Percentiles rank a stretch among this genome's conserved stretches.
Conservation (phyloP, 1,140 invertebrate genomes). For the Calycopis cecrops region DNA sequence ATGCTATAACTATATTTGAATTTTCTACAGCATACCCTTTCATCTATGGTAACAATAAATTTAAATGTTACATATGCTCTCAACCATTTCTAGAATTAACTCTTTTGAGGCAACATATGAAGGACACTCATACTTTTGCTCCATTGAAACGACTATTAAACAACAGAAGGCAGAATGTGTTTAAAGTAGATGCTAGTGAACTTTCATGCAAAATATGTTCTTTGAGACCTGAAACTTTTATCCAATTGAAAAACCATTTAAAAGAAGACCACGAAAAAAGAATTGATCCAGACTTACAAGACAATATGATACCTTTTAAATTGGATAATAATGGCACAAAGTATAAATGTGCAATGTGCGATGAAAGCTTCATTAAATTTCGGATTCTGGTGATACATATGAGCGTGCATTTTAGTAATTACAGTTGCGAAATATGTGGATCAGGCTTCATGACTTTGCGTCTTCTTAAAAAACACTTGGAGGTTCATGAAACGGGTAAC, state of each 20-base stretch:
- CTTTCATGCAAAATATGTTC: conserved; percentile 52
- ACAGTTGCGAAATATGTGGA: conserved; percentile 71
- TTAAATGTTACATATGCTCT: conserved; percentile 61
- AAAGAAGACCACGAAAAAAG: conserved; percentile 49
- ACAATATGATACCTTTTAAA: conserved; percentile 63
- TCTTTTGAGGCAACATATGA: conserved; percentile 50
- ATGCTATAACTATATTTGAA: conserved; percentile 56
- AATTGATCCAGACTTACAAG: conserved; percentile 51
- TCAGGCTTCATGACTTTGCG: conserved; percentile 74
- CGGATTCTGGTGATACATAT: conserved; percentile 63
- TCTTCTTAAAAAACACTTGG: conserved; percentile 70
- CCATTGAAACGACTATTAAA: conserved; percentile 53
- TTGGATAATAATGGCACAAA: conserved; percentile 37
- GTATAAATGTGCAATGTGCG: conserved; percentile 75
- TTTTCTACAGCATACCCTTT: conserved; percentile 61
- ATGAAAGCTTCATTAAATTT: conserved; percentile 74
- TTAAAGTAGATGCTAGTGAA: conserved; percentile 59
- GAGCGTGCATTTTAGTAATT: conserved; percentile 67
- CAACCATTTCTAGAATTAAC: conserved; percentile 50
- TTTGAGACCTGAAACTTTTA: conserved; percentile 32
- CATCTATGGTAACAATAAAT: conserved; percentile 59
- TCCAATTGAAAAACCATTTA: conserved; percentile 48
- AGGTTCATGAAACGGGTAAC: conserved; percentile 69
- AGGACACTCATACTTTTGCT: conserved; percentile 43
- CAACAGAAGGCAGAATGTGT: conserved; percentile 50